Conservation (phyloP, 1,140 invertebrate species). For the Rhyzopertha dominica region DNA sequence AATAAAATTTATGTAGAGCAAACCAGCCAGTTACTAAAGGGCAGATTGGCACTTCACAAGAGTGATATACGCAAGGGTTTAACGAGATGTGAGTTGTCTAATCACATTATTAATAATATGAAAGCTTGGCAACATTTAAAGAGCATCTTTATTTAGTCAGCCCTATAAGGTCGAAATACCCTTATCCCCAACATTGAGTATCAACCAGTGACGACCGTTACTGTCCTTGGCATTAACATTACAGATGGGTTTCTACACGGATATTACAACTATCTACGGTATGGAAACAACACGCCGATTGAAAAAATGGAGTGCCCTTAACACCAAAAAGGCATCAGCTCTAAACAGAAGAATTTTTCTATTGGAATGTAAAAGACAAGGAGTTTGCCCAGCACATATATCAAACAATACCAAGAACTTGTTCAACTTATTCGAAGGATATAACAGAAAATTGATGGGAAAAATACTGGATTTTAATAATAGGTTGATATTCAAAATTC, state of each 20-base stretch:
- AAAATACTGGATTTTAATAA: neutral
- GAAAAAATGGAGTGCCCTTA: constrained; percentile 1
- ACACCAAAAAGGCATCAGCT: neutral
- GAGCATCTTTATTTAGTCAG: too few relatives aligned
- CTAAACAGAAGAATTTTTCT: constrained; percentile 6
- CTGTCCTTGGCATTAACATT: too few relatives aligned
- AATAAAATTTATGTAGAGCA: too few relatives aligned
- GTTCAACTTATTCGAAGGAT: neutral
- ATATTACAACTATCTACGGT: neutral
- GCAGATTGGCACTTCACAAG: too few relatives aligned
- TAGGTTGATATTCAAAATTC: neutral
- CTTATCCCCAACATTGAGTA: too few relatives aligned
- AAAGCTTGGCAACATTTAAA: too few relatives aligned
- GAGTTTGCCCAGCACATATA: constrained; percentile 4
- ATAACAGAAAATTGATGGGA: neutral
- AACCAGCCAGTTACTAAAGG: too few relatives aligned
- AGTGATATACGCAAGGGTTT: too few relatives aligned
- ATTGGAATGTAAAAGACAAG: constrained; percentile 6
- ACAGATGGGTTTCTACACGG: constrained; percentile 8
- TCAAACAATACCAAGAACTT: constrained; percentile 1
- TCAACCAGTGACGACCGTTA: too few relatives aligned
- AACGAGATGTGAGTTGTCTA: too few relatives aligned
- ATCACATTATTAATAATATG: too few relatives aligned
- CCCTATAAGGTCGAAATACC: too few relatives aligned
- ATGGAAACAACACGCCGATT: neutral